A percentile compares a stretch with the other conserved stretches of the same genome.
Conservation (phyloP, 2,797 vertebrate species). For the Falco peregrinus region DNA sequence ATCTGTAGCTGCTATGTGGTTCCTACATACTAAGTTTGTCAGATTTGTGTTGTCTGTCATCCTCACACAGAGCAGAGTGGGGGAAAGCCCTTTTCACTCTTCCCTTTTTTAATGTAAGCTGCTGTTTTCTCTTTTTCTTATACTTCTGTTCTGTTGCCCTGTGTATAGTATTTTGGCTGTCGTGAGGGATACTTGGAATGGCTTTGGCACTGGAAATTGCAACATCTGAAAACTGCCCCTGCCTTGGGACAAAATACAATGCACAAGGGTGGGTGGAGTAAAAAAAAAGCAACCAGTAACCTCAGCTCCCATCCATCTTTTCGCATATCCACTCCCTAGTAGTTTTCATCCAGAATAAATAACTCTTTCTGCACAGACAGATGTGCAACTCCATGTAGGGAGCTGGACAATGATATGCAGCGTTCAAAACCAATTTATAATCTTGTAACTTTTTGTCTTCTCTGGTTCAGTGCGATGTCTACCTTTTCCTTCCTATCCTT, state of each 20-base stretch:
- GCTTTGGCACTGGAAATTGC: background rate
- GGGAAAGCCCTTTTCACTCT: background rate
- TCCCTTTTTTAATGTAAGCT: background rate
- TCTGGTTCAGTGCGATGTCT: background rate
- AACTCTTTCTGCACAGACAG: background rate
- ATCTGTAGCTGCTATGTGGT: background rate
- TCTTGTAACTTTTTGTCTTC: background rate
- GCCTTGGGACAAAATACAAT: background rate
- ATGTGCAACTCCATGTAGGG: rapidly evolving
- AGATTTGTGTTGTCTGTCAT: background rate
- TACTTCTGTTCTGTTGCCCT: background rate
- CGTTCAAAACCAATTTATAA: background rate
- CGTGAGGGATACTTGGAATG: background rate
- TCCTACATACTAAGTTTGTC: background rate
- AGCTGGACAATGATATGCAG: background rate
- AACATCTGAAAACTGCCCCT: background rate
- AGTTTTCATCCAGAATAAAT: background rate
- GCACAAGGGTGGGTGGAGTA: background rate
- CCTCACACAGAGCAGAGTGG: background rate
- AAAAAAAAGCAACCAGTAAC: background rate
- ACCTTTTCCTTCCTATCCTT: background rate
- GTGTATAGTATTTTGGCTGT: background rate
- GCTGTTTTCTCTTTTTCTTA: background rate
- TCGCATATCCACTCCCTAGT: background rate
- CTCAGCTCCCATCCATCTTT: background rate